Evolutionary conservation across 2,888 invertebrate genomes (phyloP).

Genomic region (Aphidoletes aphidimyza): DNA sequence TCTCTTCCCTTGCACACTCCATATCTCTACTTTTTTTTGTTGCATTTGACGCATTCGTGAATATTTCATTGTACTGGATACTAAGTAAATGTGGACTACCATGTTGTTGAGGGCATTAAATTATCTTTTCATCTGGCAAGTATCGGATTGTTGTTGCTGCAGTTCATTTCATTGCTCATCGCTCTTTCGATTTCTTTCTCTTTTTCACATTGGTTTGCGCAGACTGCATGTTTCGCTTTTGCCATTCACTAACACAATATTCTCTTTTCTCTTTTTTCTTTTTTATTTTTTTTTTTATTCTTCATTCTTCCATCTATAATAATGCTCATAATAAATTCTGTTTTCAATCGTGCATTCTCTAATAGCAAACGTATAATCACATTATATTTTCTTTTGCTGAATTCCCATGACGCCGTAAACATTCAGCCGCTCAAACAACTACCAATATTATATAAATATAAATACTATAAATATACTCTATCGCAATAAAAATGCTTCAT

Average conservation of each 20-base stretch:
- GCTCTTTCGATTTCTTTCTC: background rate
- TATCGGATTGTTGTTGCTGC: conserved; percentile 35
- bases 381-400: conserved; percentile 26
- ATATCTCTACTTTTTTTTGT: conserved; percentile 5
- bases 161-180: conserved; percentile 34
- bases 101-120: conserved; percentile 41
- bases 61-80: conserved; percentile 38
- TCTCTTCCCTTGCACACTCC: background rate
- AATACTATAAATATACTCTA: too few species aligned
- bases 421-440: background rate
- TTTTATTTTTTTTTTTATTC: background rate
- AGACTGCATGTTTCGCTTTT: background rate
- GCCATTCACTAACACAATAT: background rate
- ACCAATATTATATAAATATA: background rate
- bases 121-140: conserved; percentile 19
- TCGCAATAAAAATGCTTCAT: conserved; percentile 19
- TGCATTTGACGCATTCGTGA: background rate
- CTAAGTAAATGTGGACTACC: conserved; percentile 41
- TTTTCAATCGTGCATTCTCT: conserved; percentile 7
- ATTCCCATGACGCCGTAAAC: background rate
- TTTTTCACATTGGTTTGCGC: background rate
- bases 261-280: background rate
- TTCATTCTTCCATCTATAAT: conserved; percentile 40
- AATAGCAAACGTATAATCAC: conserved; percentile 44
- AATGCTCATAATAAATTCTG: conserved; percentile 41